Base-by-base conservation (phyloP, 2,888 invertebrate species). In the Sylvicola fuscatus region DNA sequence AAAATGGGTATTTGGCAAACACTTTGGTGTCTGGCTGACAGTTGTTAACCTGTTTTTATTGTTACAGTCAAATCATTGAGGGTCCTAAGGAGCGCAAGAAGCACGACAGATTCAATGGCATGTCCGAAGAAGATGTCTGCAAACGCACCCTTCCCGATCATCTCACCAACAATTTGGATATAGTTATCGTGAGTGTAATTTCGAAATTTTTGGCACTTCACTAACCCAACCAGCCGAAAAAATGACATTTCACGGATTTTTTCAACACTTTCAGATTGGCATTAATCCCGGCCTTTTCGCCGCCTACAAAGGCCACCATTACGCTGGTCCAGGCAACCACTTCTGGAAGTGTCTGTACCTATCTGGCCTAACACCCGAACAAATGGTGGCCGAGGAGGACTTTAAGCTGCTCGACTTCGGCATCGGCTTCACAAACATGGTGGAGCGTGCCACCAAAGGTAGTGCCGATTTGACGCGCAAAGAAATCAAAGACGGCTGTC, bases 401-500 rank as follows among this genome's bases (percentile, higher is more conserved):
- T 84, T 79, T 54, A 87, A 87, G 63, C 63, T 95, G 39, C 60
- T 92, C 36, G 83, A 89, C 59, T 81, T 81, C 56, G 93, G 95
- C 40, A 93, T 97, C 52, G 95, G 95, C 3, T 93, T 97, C 62
- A 97, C 95, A 47, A 97, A 97, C 62, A 93, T 97, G 78, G 93
- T 95, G 42, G 72, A 81, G 44, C 72, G 95, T 42, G 89, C 95
- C 37, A 92, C 93, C 2, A 87, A 90, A 62, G 93, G 93, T 45
- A 90, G 89, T 49, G 87, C 90, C 2, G 95, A 97, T 66, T 69
- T 95, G 41, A 87, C 87, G 39, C 70, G 87, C 46, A 82, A 86
- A 56, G 89, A 89, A 68, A 89, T 89, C 52, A 87, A 87, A 62
- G 87, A 89, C 66, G 87, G 86, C 57, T 86, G 84, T 44, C 79